A percentile compares a stretch with the other conserved stretches of the same genome.
Evolutionary conservation across 2,888 invertebrate species (phyloP).

Genomic region (Shargacucullia verbasci): DNA sequence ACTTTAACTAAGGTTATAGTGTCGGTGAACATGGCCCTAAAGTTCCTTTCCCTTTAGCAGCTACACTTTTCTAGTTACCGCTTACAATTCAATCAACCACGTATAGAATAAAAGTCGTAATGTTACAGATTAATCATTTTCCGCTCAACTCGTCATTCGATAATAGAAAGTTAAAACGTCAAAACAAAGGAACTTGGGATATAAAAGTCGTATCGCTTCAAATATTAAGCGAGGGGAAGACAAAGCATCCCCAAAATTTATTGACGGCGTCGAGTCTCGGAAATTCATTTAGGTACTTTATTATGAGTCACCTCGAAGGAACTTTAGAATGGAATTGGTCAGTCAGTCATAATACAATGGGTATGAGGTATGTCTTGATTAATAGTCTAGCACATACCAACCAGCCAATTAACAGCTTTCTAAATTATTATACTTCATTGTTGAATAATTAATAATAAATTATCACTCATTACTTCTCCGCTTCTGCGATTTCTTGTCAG

Average conservation of each 20-base stretch:
- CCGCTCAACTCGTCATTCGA: conserved; percentile 10
- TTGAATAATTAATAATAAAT: too few species aligned
- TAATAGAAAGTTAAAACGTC: conserved; percentile 24
- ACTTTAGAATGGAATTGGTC: conserved; percentile 40
- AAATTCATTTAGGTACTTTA: conserved; percentile 31
- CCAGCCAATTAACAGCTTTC: too few species aligned
- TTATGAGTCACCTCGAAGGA: conserved; percentile 24
- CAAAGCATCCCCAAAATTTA: conserved; percentile 39
- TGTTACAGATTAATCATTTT: conserved; percentile 19
- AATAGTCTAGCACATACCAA: conserved; percentile 36
- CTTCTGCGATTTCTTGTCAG: too few species aligned
- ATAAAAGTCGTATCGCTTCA: conserved; percentile 28
- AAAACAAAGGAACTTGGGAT: conserved; percentile 28
- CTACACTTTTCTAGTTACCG: too few species aligned
- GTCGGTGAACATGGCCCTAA: too few species aligned
- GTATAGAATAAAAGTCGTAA: conserved; percentile 7
- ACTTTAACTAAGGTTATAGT: too few species aligned
- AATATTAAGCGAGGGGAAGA: conserved; percentile 20
- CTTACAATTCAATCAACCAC: too few species aligned
- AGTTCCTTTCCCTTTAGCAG: too few species aligned
- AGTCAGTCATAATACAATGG: conserved; percentile 36
- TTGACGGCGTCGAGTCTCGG: conserved; percentile 26
- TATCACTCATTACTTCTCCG: too few species aligned
- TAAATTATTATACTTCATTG: neutral
- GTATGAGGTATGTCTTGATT: conserved; percentile 33